Evolutionary conservation across 2,888 invertebrate genomes (phyloP).

Genomic region (Arrhopalites spinosus): DNA sequence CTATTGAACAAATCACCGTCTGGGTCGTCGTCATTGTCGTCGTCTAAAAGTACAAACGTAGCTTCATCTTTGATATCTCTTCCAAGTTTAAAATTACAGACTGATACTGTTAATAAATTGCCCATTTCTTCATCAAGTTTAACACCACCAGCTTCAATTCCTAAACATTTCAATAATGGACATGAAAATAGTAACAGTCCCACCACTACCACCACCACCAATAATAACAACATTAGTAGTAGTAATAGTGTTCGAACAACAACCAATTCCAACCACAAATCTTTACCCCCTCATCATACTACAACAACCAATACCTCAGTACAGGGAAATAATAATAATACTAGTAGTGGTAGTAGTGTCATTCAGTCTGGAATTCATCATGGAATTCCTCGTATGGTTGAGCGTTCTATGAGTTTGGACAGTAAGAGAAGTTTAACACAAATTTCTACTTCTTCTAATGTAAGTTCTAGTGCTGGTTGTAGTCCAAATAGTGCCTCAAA

Average conservation of each 20-base stretch:
- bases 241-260: conserved; percentile 1
- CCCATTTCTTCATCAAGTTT: background rate
- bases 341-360: conserved; percentile 5
- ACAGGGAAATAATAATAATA: background rate
- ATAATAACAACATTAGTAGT: background rate
- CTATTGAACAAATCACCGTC: conserved; percentile 16
- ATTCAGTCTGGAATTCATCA: conserved; percentile 41
- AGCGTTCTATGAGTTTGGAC: conserved; percentile 55
- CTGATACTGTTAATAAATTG: conserved; percentile 28
- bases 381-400: conserved; percentile 50
- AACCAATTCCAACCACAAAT: conserved; percentile 24
- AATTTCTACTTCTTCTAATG: conserved; percentile 16
- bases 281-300: conserved; percentile 25
- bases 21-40: conserved; percentile 11
- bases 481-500: conserved; percentile 32
- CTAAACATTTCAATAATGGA: background rate
- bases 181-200: background rate
- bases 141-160: conserved; percentile 10
- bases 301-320: background rate
- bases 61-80: conserved; percentile 32
- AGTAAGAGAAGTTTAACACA: conserved; percentile 45
- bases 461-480: conserved; percentile 28
- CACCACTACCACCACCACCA: background rate
- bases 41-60: conserved; percentile 40
- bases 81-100: conserved; percentile 33